phyloP scores from a whole-genome alignment of 1,140 invertebrate species.

The Leptinotarsa lineolata region DNA sequence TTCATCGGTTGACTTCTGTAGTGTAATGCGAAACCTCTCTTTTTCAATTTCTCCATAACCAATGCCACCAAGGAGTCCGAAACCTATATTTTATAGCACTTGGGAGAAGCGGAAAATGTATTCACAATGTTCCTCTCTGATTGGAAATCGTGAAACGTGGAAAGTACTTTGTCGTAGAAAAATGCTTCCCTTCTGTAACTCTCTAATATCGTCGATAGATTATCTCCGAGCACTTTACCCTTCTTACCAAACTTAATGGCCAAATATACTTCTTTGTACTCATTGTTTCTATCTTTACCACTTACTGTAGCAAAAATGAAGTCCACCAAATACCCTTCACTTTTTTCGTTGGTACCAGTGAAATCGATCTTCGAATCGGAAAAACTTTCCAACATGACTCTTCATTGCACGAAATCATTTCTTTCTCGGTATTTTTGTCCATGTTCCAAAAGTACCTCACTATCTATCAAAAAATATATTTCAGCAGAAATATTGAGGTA shows the following conservation, averaged over 20 bases:
- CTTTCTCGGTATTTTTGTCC: not conserved
- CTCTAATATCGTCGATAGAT: not conserved
- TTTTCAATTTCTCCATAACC: conserved; percentile 61
- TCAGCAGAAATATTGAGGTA: no score
- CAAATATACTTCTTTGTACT: conserved; percentile 30
- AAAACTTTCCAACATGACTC: not conserved
- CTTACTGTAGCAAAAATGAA: conserved; percentile 35
- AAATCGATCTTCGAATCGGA: not conserved
- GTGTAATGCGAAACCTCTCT: conserved; percentile 54
- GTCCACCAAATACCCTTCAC: conserved; percentile 33
- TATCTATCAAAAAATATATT: no score
- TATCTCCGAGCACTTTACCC: conserved; percentile 16
- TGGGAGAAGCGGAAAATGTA: conserved; percentile 50
- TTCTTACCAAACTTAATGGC: conserved; percentile 34
- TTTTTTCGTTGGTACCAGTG: conserved; percentile 30
- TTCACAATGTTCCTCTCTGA: conserved; percentile 18
- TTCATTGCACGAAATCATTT: not conserved
- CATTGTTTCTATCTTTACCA: conserved; percentile 17
- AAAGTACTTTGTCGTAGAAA: conserved; percentile 17
- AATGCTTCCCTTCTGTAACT: conserved; percentile 12
- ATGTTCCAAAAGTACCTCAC: no score
- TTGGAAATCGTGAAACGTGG: conserved; percentile 19
- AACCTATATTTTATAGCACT: conserved; percentile 52
- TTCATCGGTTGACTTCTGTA: conserved; percentile 55
- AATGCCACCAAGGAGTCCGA: conserved; percentile 58